Evolutionary conservation across 2,888 invertebrate species (phyloP).

Genomic region (Romanomermis culicivorax): DNA sequence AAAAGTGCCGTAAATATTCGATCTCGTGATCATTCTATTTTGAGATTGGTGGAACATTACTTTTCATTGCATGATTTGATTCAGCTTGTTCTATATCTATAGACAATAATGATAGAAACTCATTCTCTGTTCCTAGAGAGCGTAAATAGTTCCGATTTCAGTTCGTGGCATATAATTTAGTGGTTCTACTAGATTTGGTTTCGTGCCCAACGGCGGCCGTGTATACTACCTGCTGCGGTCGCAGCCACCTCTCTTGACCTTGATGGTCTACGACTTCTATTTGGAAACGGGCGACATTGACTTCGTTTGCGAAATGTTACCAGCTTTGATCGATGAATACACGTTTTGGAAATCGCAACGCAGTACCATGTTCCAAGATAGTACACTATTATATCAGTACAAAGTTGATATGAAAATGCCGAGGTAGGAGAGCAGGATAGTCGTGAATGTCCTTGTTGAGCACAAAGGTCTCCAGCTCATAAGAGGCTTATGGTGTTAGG

Average conservation of each 20-base stretch:
- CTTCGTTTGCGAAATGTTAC: conserved; percentile 5
- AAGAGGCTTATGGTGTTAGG: conserved; percentile 50
- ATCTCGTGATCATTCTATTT: no score
- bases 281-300: conserved; percentile 43
- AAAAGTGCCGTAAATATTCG: no score
- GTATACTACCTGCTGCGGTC: conserved; percentile 44
- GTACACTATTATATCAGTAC: neutral
- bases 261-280: conserved; percentile 53
- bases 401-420: neutral
- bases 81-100: no score
- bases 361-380: neutral
- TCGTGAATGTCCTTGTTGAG: conserved; percentile 43
- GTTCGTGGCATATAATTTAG: no score
- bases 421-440: conserved; percentile 53
- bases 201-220: conserved; percentile 61
- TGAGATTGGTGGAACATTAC: no score
- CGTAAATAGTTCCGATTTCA: no score
- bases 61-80: no score
- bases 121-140: no score
- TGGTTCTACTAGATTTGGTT: conserved; percentile 24
- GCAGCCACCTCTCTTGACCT: conserved; percentile 32
- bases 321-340: conserved; percentile 17
- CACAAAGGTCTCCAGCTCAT: conserved; percentile 57
- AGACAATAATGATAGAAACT: no score
- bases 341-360: conserved; percentile 38